These are phyloP conservation scores for Griposia aprilina DNA, from an alignment of 2,888 invertebrate species.

Conservation along the genomic window DNA sequence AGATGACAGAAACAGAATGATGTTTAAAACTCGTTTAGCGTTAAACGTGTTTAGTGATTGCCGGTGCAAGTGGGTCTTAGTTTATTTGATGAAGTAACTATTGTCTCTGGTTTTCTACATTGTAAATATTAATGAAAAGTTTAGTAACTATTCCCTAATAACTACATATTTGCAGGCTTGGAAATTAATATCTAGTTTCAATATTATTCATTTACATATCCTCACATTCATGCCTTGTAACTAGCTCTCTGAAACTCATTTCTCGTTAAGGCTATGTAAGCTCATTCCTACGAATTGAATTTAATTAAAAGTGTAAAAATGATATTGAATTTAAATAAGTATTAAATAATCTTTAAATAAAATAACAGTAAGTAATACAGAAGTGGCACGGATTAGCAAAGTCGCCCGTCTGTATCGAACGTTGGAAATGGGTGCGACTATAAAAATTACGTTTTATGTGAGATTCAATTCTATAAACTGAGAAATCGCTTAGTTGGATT, in stretches of 20 bases:
- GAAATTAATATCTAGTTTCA: not conserved
- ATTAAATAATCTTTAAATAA: constrained; percentile 35
- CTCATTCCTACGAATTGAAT: not conserved
- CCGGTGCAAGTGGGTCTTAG: not conserved
- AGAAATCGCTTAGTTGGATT: constrained; percentile 30
- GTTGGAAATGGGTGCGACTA: constrained; percentile 18
- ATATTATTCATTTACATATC: not conserved
- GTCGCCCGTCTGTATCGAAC: constrained; percentile 20
- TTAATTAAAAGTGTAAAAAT: constrained; percentile 12
- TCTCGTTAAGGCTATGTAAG: constrained; percentile 17
- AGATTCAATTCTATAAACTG: constrained; percentile 30
- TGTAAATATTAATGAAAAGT: not conserved
- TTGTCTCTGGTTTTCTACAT: not conserved
- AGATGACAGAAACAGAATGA: no score
- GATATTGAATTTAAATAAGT: constrained; percentile 15
- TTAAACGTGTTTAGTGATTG: no score
- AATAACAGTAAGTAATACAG: constrained; percentile 18
- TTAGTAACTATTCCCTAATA: not conserved
- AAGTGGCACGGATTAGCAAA: constrained; percentile 30
- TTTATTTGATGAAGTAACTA: not conserved
- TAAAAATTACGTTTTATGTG: constrained; percentile 47
- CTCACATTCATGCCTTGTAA: not conserved
- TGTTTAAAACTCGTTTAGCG: no score
- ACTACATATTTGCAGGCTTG: not conserved
- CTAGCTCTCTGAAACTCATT: constrained; percentile 1